phyloP scores from a whole-genome alignment of 2,113 vertebrate species.

The Peromyscus leucopus region DNA sequence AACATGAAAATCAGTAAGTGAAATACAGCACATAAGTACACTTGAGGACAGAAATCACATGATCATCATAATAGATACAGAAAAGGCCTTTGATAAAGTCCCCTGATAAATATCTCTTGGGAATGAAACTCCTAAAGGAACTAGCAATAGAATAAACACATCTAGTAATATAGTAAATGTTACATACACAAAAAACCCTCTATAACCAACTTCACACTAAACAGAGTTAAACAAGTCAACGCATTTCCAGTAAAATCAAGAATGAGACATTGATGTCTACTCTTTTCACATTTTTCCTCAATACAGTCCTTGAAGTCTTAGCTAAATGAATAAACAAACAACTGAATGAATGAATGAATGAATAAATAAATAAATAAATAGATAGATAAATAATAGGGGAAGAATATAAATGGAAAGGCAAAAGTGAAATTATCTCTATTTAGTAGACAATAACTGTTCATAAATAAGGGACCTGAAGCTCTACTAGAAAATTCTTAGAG shows the following conservation, averaged over 20 bases:
- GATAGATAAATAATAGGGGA: neutral
- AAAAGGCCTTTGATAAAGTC: neutral
- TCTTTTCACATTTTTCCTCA: neutral
- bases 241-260: neutral
- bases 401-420: neutral
- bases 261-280: neutral
- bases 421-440: neutral
- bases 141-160: neutral
- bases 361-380: neutral
- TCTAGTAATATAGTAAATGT: neutral
- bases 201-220: neutral
- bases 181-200: neutral
- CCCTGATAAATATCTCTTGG: neutral
- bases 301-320: neutral
- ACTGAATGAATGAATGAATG: too few species aligned
- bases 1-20: neutral
- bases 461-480: neutral
- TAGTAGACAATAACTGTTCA: neutral
- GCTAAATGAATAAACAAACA: neutral
- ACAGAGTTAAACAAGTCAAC: neutral
- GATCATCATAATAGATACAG: neutral
- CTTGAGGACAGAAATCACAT: neutral
- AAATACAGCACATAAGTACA: neutral
- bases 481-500: neutral
- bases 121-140: neutral